These are phyloP conservation scores for Chalcis sispes DNA, from an alignment of 2,888 invertebrate genomes.

Conservation along the genomic window DNA sequence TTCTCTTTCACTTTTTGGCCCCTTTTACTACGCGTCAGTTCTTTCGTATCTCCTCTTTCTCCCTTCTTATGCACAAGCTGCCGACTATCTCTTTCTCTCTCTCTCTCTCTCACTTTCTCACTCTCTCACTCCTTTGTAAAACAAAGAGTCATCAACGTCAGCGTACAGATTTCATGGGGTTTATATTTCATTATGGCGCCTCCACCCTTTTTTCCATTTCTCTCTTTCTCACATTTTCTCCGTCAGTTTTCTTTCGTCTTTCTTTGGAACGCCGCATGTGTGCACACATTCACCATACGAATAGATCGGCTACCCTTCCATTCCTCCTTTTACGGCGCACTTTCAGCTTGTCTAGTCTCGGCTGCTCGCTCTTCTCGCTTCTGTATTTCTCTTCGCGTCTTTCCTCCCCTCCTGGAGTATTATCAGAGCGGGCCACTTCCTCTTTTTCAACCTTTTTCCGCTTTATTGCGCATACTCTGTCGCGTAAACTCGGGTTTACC, in stretches of 20 bases:
- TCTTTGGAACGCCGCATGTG: neutral
- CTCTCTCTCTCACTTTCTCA: no score
- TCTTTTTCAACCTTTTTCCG: conserved; percentile 42
- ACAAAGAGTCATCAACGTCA: conserved; percentile 50
- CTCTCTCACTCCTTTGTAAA: conserved; percentile 25
- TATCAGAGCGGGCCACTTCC: conserved; percentile 30
- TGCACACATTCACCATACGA: neutral
- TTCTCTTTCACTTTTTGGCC: no score
- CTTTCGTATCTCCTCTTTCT: no score
- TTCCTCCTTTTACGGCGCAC: conserved; percentile 1
- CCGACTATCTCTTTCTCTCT: no score
- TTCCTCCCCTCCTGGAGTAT: conserved; percentile 23
- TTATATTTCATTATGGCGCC: conserved; percentile 59
- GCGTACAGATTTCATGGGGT: conserved; percentile 60
- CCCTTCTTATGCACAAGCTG: no score
- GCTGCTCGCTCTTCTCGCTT: neutral
- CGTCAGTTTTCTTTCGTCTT: conserved; percentile 7
- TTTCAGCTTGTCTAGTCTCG: conserved; percentile 1
- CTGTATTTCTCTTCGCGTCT: neutral
- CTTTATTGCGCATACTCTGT: conserved; percentile 50
- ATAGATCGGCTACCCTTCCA: neutral
- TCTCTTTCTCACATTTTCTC: neutral
- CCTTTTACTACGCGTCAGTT: no score
- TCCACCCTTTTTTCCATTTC: conserved; percentile 21
- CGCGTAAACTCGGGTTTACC: neutral